Conservation (phyloP, 2,888 invertebrate genomes). For the Latrodectus elegans region DNA sequence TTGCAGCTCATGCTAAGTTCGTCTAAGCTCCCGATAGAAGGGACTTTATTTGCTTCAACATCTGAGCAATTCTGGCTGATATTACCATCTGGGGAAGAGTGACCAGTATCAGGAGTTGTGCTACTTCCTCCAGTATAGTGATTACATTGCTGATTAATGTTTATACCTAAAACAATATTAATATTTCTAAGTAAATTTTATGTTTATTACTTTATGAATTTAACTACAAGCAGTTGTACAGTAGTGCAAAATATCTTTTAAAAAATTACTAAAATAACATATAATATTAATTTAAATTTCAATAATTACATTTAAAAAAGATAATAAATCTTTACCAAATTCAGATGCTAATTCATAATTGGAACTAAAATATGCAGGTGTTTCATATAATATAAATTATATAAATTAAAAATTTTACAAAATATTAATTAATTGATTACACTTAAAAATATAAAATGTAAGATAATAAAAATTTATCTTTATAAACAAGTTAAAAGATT, state of each 20-base stretch:
- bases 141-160: conserved; percentile 38
- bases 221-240: no score
- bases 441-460: no score
- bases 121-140: conserved; percentile 53
- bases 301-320: no score
- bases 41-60: conserved; percentile 53
- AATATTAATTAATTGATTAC: no score
- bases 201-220: no score
- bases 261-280: background rate
- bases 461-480: no score
- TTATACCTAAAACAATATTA: conserved; percentile 20
- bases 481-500: no score
- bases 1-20: conserved; percentile 64
- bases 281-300: background rate
- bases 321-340: no score
- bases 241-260: background rate
- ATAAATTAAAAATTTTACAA: no score
- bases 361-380: no score
- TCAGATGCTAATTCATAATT: no score
- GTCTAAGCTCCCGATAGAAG: conserved; percentile 62
- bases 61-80: conserved; percentile 65
- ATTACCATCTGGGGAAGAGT: conserved; percentile 64
- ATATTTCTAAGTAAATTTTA: background rate
- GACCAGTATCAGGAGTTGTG: conserved; percentile 61
- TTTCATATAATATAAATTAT: no score